These are phyloP conservation scores for Eurystomus gularis DNA, from an alignment of 2,113 vertebrate species.

Conservation along the genomic window DNA sequence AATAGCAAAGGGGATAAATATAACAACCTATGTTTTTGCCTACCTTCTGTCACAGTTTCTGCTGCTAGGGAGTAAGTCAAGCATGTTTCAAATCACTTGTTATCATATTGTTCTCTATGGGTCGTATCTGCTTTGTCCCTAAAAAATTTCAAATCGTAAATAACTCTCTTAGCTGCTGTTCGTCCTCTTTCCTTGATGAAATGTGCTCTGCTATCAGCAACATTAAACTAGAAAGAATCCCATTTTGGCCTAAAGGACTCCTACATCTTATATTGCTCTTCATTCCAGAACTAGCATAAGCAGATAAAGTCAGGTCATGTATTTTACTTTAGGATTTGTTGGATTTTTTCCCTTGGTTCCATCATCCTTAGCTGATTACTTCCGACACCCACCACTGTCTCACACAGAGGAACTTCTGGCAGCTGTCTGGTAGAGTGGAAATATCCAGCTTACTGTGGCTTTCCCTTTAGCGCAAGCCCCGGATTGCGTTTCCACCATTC, in stretches of 20 bases:
- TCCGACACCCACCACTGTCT: neutral
- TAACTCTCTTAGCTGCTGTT: neutral
- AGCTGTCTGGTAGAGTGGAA: neutral
- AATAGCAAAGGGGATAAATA: neutral
- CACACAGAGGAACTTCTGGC: neutral
- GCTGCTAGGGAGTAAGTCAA: neutral
- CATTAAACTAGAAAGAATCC: neutral
- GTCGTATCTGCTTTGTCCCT: neutral
- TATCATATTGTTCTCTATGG: neutral
- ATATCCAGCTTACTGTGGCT: neutral
- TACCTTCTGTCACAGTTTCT: neutral
- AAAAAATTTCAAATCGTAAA: neutral
- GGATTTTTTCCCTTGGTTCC: fast-evolving
- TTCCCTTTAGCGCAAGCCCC: neutral
- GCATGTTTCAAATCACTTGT: neutral
- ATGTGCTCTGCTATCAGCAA: neutral
- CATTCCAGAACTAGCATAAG: neutral
- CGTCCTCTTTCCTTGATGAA: neutral
- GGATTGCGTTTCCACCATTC: neutral
- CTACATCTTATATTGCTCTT: neutral
- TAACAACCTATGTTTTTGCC: neutral
- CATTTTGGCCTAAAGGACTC: neutral
- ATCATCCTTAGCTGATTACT: neutral
- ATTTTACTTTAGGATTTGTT: neutral
- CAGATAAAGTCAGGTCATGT: neutral